These are phyloP conservation scores for Onthophagus sagittarius DNA, from an alignment of 2,888 invertebrate species.

Conservation along the genomic window DNA sequence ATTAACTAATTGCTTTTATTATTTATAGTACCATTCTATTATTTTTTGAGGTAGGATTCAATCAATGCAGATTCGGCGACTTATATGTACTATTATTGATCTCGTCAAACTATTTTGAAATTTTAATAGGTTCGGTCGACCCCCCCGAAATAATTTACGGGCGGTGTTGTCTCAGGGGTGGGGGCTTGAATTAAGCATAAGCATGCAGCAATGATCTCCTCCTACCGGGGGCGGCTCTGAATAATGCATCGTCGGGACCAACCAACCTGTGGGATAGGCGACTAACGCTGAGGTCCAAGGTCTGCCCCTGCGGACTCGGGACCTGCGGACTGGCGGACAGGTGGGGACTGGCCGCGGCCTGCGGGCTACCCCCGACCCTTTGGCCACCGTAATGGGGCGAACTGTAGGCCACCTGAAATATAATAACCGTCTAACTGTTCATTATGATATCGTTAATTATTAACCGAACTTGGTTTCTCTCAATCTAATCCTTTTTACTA, in stretches of 20 bases:
- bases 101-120: slow-evolving; percentile 4
- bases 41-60: not conserved
- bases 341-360: slow-evolving; percentile 80
- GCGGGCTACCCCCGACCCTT: slow-evolving; percentile 74
- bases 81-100: not conserved
- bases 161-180: not conserved
- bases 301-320: slow-evolving; percentile 88
- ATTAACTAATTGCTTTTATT: too few relatives aligned
- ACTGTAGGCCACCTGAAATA: slow-evolving; percentile 68
- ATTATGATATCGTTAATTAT: slow-evolving; percentile 36
- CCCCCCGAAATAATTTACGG: not conserved
- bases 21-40: too few relatives aligned
- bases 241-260: slow-evolving; percentile 21
- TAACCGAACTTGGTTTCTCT: slow-evolving; percentile 14
- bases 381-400: slow-evolving; percentile 72
- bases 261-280: slow-evolving; percentile 77
- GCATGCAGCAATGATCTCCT: slow-evolving; percentile 21
- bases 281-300: slow-evolving; percentile 84
- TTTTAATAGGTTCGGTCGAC: slow-evolving; percentile 7
- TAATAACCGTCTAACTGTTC: slow-evolving; percentile 37
- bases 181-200: slow-evolving; percentile 21
- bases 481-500: slow-evolving; percentile 26
- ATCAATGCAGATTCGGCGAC: not conserved
- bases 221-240: slow-evolving; percentile 14
- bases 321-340: slow-evolving; percentile 83